Conservation (phyloP, 2,797 vertebrate genomes). For the Tachyglossus aculeatus region DNA sequence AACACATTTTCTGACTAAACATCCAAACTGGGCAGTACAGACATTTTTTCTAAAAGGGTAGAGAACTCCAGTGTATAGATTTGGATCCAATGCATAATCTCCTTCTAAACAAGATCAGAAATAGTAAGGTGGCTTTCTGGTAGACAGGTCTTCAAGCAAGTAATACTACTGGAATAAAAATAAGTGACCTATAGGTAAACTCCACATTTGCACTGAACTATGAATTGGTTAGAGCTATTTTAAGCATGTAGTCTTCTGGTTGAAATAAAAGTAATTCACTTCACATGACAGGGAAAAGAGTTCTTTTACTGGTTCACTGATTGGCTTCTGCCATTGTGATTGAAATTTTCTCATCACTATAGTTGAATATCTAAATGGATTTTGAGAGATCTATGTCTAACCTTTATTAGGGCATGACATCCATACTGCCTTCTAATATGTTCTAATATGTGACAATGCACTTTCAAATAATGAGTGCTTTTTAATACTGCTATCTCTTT, state of each 20-base stretch:
- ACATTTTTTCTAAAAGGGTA: background rate
- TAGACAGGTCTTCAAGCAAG: background rate
- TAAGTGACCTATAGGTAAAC: background rate
- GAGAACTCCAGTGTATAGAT: background rate
- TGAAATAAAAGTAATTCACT: background rate
- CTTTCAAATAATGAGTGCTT: no score
- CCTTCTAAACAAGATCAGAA: constrained; percentile 1
- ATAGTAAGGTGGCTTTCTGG: background rate
- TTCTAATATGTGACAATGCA: no score
- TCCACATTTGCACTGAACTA: background rate
- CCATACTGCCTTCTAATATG: no score
- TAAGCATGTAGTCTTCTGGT: background rate
- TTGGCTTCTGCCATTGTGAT: background rate
- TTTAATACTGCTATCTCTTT: no score
- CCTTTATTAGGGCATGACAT: no score
- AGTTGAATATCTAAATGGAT: background rate
- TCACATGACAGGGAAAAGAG: background rate
- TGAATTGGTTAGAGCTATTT: background rate
- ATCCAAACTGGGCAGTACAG: background rate
- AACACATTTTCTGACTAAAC: background rate
- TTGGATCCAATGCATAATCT: background rate
- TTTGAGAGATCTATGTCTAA: background rate
- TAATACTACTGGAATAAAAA: background rate
- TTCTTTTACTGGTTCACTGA: background rate
- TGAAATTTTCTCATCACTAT: background rate